Evolutionary conservation across 2,797 vertebrate species (phyloP), one percentile per base, ranked within the genome.

Genomic region (Myiothlypis chrysogaster): DNA sequence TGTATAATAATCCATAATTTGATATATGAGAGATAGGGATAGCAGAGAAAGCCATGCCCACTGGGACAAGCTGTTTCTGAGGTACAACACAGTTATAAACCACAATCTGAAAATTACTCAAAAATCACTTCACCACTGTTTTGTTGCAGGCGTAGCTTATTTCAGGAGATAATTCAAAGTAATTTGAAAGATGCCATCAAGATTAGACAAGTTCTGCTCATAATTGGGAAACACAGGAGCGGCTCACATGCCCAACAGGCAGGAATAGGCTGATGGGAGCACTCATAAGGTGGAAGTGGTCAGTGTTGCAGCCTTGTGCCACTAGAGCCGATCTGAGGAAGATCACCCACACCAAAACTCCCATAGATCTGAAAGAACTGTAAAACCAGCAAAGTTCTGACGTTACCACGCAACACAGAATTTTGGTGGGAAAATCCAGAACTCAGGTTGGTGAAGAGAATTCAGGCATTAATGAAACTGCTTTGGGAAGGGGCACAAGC

Each of bases 1-100:
- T 43, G n/a, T 77, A 53, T 76, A 83, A 92, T 27, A 95, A 65
- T 60, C 63, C 55, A 56, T 68, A 65, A 84, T 96, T 92, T 94
- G 68, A 37, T 69, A 56, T 30, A 73, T 2, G 17, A 83, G 68
- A 71, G 32, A 46, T 0, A 57, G 46, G 41, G 70, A 73, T 5
- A 91, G 47, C 47, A 82, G 66, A 92, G 69, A 78, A 95, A 91
- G 53, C n/a, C 8, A 0, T 18, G 47, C 27, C 63, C 43, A 34
- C 50, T 15, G 21, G 25, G 52, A 66, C 24, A 68, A 82, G 63
- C 44, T 64, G 6, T 69, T 91, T 90, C 83, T 77, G 63, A 91
- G 44, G 25, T 46, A 49, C 66, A 76, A 34, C 9, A 20, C 23
- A 72, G 69, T 61, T 72, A 69, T 55, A 88, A 88, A 82, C 12